Evolutionary conservation across 1,140 invertebrate species (phyloP).

Genomic region (Lutraria rhynchaena): DNA sequence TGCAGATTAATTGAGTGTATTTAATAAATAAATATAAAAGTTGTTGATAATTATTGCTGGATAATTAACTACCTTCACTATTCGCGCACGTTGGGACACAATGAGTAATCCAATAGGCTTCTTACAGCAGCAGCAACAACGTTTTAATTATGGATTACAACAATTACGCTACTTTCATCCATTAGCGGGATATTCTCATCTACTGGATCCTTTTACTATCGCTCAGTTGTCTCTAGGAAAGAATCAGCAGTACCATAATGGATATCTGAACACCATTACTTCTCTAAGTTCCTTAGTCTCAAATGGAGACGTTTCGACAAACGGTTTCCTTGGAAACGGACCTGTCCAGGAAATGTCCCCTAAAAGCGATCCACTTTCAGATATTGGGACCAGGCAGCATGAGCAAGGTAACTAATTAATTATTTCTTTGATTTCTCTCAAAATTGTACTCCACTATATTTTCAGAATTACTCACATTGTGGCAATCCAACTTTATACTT

Average conservation of each 20-base stretch:
- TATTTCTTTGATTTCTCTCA: no score
- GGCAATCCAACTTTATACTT: no score
- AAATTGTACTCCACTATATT: no score
- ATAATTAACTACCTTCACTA: no score
- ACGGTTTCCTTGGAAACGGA: conserved; percentile 19
- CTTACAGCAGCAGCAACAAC: conserved; percentile 49
- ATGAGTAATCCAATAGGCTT: conserved; percentile 43
- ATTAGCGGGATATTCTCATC: conserved; percentile 43
- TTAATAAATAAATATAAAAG: no score
- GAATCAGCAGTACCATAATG: conserved; percentile 28
- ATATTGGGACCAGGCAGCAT: background rate
- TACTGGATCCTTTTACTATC: conserved; percentile 44
- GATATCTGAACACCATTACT: conserved; percentile 15
- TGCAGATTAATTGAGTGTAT: no score
- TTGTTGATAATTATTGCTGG: no score
- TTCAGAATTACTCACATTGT: no score
- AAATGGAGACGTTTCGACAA: background rate
- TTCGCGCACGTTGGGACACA: no score
- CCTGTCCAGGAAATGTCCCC: conserved; percentile 21
- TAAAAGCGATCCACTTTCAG: conserved; percentile 6
- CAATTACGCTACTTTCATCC: conserved; percentile 51
- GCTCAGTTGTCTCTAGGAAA: conserved; percentile 45
- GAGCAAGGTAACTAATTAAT: conserved; percentile 57
- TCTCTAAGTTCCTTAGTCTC: conserved; percentile 11
- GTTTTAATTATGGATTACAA: conserved; percentile 44